Evolutionary conservation across 2,888 invertebrate genomes (phyloP), one percentile per base, ranked within the genome.

Genomic region (Seira musarum): DNA sequence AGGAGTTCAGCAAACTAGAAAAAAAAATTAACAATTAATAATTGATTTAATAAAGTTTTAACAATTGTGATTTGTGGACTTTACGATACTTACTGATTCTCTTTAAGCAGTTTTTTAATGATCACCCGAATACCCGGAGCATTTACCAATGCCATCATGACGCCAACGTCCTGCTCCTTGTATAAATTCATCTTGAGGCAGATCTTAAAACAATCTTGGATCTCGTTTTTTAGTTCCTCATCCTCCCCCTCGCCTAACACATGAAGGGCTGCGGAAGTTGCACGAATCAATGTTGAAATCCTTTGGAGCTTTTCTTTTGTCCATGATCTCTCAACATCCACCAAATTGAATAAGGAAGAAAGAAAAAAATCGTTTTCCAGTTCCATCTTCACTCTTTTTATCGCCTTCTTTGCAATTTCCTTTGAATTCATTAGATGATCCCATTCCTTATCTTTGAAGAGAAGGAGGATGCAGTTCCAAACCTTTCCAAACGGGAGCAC

Each of bases 21-120:
- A 64, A 8, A 22, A 22, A 64, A 15, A 64, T 8, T 17, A 22
- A 64, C 15, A 64, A 22, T 3, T 19, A 64, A 24, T 21, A 21
- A 8, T 10, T 6, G 2, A 22, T 64, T 19, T 24, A 19, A 8
- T 22, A 22, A 24, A 40, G 40, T 40, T 22, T 17, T 10, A 22
- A 8, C 22, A 64, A 64, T 17, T 64, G 25, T 19, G 22, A 35
- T 63, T 5, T 22, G 5, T 40, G 40, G 5, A 71, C 10, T 15
- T 3, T 68, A 35, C n/a, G 22, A 19, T 40, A 71, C 17, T 24
- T 63, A 63, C 63, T 63, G 22, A 15, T 61, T 63, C 35, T 40
- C 63, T 13, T 63, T 17, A 1, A 71, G 8, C 1, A 46, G 2
- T 0, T 40, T 40, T 40, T 40, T 5, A 5, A 40, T 40, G 6